Base-by-base conservation (phyloP, 2,113 vertebrate genomes). In the Albula glossodonta region DNA sequence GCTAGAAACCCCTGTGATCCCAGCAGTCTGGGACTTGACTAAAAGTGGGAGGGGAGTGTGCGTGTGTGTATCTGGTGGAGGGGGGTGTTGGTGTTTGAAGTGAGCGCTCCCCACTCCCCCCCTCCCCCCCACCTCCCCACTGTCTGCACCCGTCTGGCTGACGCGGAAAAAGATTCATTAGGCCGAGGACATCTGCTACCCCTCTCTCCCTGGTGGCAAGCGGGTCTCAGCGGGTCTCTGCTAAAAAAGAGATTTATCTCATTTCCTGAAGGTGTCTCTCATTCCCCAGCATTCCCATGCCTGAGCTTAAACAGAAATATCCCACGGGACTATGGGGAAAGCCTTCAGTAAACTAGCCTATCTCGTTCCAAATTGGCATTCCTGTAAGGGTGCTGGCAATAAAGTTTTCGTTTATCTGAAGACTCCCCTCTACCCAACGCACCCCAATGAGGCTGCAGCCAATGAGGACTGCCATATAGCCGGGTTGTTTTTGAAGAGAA, bases 181-280 rank as follows among this genome's bases (percentile, higher is more conserved):
- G 85, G 79, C 52, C 52, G 78, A 80, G 52, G 80, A 41, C 85
- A 82, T 70, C 56, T 86, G 84, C 79, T 79, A 50, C 22, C 25
- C 22, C 25, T 13, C 57, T 81, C 57, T 56, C 60, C 63, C 51
- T 12, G 51, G 50, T 52, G 31, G 50, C 19, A 63, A 11, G 5
- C 10, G 63, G 63, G 25, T 52, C 15, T 70, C n/a, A 25, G 57
- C 60, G 31, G 31, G 31, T 41, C 31, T 41, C 31, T 41, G 31
- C 31, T 41, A 41, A 66, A 66, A 66, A 66, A 49, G 53, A 66
- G 31, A 83, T 82, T 82, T 82, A n/a, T 60, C 17, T 31, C 22
- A 66, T 66, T 66, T 31, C 70, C 22, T 31, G n/a, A 74, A 74
- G 70, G 70, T 31, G 22, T 74, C 70, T n/a, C 70, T 31, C 70